Base-by-base conservation (phyloP, 2,797 vertebrate species). In the Coreius guichenoti region DNA sequence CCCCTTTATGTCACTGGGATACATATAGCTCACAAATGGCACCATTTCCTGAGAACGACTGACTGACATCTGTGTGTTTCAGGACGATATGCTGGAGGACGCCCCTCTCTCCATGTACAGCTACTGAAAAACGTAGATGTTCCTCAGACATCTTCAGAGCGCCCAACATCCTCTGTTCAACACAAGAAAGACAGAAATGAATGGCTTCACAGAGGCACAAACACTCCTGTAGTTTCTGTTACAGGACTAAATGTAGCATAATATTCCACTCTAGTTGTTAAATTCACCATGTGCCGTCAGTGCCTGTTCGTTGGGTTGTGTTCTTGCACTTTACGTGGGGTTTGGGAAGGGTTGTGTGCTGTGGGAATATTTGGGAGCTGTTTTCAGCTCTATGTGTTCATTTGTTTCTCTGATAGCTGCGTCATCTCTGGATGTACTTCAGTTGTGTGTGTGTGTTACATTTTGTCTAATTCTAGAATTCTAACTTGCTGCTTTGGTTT, bases 81-180 rank as follows among this genome's bases (percentile, higher is more conserved):
- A 98, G 97, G 97, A 98, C 68, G 97, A 98, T 75, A 97, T 97
- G 96, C 96, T 98, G 97, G 97, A 98, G 89, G 96, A 98, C 91
- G 96, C 97, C 0, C 97, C 97, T 19, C 93, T 98, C 90, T 97
- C 97, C 84, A 96, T 97, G 95, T 97, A 97, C 95, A 97, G 93
- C 95, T 98, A 97, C 93, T 98, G 95, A 96, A 86, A 68, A 54
- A 13, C 80, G 82, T 86, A 91, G 83, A 82, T 81, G 86, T 43
- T 58, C 39, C 78, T 86, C 68, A 83, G 21, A 63, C 39, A 8
- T 70, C 61, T 80, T 67, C 78, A 39, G 51, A 82, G 49, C 6
- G 7, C 14, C 36, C 54, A 31, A 1, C 81, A 11, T 51, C 68
- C 80, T 72, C 31, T 45, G 49, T 26, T 31, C 54, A 43, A 8